These are phyloP conservation scores for Agelas oroides DNA, from an alignment of 37 sponge, comb jelly and placozoan genomes.

Conservation along the genomic window DNA sequence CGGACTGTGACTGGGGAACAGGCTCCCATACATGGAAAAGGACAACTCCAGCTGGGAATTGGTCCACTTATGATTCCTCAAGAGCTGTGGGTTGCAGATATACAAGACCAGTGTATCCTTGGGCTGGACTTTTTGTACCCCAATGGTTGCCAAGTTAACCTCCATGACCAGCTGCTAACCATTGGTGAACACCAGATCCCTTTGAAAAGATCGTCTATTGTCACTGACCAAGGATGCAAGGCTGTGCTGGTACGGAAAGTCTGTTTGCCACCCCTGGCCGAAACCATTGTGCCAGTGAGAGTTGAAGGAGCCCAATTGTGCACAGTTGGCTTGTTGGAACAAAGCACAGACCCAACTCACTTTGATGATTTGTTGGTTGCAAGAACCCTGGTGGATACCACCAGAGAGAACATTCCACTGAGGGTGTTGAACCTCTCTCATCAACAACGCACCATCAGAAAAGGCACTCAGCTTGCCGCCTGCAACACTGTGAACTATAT, in stretches of 20 bases:
- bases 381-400: constrained; percentile 5
- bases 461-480: constrained; percentile 5
- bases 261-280: background rate
- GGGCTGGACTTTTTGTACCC: constrained; percentile 41
- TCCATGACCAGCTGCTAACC: constrained; percentile 17
- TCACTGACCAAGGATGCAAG: background rate
- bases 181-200: background rate
- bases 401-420: background rate
- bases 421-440: constrained; percentile 7
- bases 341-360: background rate
- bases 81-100: constrained; percentile 40
- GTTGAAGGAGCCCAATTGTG: background rate
- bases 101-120: constrained; percentile 32
- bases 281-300: background rate
- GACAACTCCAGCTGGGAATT: constrained; percentile 13
- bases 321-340: background rate
- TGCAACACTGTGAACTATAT: constrained; percentile 3
- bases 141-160: constrained; percentile 21
- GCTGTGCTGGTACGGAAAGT: background rate
- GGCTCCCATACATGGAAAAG: too few relatives aligned
- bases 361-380: constrained; percentile 24
- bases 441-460: background rate
- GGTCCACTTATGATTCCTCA: constrained; percentile 1
- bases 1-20: too few relatives aligned
- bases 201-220: background rate